A percentile compares a stretch with the other conserved stretches of the same genome.
These are phyloP conservation scores for Lagocephalus sceleratus DNA, from an alignment of 2,797 vertebrate species.

Conservation along the genomic window DNA sequence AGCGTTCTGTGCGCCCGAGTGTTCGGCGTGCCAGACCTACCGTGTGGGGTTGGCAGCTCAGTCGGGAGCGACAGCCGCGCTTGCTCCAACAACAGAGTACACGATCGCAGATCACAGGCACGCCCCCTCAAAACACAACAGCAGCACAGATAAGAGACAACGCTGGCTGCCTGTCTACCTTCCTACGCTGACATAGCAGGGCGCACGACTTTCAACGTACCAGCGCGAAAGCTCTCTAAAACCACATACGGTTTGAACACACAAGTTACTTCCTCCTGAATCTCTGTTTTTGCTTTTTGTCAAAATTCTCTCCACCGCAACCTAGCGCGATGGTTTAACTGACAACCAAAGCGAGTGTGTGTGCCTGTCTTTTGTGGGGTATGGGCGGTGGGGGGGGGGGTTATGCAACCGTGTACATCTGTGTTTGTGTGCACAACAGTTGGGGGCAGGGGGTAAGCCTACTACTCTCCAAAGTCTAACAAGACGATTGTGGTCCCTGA, in stretches of 20 bases:
- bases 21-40: constrained; percentile 54
- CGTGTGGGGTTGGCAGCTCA: constrained; percentile 59
- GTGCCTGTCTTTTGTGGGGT: constrained; percentile 10
- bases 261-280: constrained; percentile 49
- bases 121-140: constrained; percentile 72
- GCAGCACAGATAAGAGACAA: constrained; percentile 66
- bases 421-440: constrained; percentile 39
- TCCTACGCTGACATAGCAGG: constrained; percentile 58
- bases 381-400: too few relatives aligned
- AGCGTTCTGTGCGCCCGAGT: constrained; percentile 53
- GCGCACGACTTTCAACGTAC: constrained; percentile 54
- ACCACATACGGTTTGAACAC: constrained; percentile 56
- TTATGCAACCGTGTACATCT: constrained; percentile 13
- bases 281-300: constrained; percentile 42
- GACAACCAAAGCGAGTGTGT: constrained; percentile 39
- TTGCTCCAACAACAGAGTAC: constrained; percentile 69
- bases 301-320: constrained; percentile 54
- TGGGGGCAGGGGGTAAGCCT: constrained; percentile 48
- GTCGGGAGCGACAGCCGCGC: constrained; percentile 65
- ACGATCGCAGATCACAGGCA: constrained; percentile 73
- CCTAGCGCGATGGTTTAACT: constrained; percentile 48
- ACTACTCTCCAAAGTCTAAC: constrained; percentile 65
- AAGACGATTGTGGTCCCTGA: constrained; percentile 70
- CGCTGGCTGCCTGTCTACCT: constrained; percentile 57
- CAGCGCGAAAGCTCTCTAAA: constrained; percentile 51